phyloP scores from a whole-genome alignment of 2,888 invertebrate genomes.

The Agelastica alni region DNA sequence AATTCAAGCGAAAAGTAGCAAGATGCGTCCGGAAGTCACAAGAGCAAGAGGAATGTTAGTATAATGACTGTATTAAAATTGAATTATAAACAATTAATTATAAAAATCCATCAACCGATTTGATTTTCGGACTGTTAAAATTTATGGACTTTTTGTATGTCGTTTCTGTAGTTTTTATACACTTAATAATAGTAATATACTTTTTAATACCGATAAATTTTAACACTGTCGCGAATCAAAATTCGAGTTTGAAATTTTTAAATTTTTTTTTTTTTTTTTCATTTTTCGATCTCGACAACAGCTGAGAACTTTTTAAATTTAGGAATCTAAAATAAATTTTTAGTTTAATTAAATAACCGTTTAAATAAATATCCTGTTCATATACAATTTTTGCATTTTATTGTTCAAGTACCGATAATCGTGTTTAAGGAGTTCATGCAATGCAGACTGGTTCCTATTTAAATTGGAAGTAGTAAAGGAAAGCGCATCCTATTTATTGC shows the following conservation, averaged over 20 bases:
- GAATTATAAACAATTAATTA: constrained; percentile 33
- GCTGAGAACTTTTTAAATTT: constrained; percentile 26
- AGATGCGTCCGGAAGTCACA: constrained; percentile 98
- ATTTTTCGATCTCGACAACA: constrained; percentile 31
- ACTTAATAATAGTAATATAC: constrained; percentile 23
- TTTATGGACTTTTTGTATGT: constrained; percentile 37
- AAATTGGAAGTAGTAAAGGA: constrained; percentile 21
- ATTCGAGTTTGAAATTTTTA: constrained; percentile 20
- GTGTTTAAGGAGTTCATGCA: constrained; percentile 17
- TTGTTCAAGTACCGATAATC: constrained; percentile 24
- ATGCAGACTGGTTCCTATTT: constrained; percentile 24
- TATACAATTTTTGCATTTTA: constrained; percentile 29
- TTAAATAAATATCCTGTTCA: constrained; percentile 28
- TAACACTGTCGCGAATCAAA: constrained; percentile 38
- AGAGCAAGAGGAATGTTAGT: constrained; percentile 98
- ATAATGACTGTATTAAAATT: constrained; percentile 55
- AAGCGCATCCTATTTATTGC: background rate
- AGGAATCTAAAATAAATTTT: constrained; percentile 29
- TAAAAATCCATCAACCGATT: constrained; percentile 27
- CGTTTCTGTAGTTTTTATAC: constrained; percentile 38
- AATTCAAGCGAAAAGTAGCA: constrained; percentile 97
- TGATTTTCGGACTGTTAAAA: constrained; percentile 43
- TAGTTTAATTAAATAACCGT: constrained; percentile 20
- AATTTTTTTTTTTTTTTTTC: constrained; percentile 14
- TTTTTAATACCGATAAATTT: constrained; percentile 31